Percentiles rank a stretch among this genome's conserved stretches.
Conservation (phyloP, 2,797 vertebrate species). For the Sebastes vulpes region DNA sequence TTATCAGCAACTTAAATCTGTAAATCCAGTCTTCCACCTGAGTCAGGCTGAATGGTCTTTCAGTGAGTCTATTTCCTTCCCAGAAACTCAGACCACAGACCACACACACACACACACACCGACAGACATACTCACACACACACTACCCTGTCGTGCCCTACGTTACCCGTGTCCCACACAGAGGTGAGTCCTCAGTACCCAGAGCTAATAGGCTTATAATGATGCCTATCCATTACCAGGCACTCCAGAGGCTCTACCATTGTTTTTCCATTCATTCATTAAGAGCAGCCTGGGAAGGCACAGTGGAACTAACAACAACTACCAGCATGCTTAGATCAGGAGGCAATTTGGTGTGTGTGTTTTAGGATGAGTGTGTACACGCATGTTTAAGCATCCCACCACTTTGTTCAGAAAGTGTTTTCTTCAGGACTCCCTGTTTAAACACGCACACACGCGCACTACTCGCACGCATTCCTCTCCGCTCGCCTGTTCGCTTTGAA, state of each 20-base stretch:
- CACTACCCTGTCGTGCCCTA: slow-evolving; percentile 27
- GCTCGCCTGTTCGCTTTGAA: slow-evolving; percentile 75
- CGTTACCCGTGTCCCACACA: slow-evolving; percentile 57
- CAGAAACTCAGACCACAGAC: slow-evolving; percentile 55
- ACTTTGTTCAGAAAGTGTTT: slow-evolving; percentile 68
- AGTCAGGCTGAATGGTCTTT: slow-evolving; percentile 25
- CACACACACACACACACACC: slow-evolving; percentile 57
- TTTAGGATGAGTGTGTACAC: not conserved
- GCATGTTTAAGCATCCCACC: slow-evolving; percentile 37
- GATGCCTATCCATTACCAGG: slow-evolving; percentile 85
- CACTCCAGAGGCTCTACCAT: slow-evolving; percentile 66
- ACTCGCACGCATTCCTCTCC: slow-evolving; percentile 41
- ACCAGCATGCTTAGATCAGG: slow-evolving; percentile 40
- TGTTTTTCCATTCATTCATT: slow-evolving; percentile 89
- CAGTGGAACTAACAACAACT: slow-evolving; percentile 52
- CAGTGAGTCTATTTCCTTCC: slow-evolving; percentile 28
- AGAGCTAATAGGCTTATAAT: slow-evolving; percentile 85
- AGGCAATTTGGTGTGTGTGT: slow-evolving; percentile 18
- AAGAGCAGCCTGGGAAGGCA: slow-evolving; percentile 56
- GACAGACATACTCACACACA: slow-evolving; percentile 11
- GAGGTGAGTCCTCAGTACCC: slow-evolving; percentile 73
- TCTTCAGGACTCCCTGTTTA: slow-evolving; percentile 38
- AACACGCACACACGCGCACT: slow-evolving; percentile 7
- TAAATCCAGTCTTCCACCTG: slow-evolving; percentile 34
- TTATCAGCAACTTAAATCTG: slow-evolving; percentile 45